These are phyloP conservation scores for Coelopa pilipes DNA, from an alignment of 2,888 invertebrate genomes.

Conservation along the genomic window DNA sequence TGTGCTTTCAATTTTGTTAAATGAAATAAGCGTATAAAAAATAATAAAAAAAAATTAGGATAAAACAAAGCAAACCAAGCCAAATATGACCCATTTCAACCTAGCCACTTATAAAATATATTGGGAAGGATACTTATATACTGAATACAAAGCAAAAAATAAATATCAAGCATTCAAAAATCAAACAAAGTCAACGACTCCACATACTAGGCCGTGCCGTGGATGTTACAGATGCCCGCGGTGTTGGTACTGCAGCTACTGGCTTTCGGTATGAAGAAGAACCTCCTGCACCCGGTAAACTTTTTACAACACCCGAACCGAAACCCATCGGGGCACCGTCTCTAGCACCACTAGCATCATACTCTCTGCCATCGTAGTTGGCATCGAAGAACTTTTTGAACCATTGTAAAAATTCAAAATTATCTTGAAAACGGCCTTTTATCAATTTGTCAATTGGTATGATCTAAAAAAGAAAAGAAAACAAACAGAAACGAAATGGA, in stretches of 20 bases:
- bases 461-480: constrained; percentile 60
- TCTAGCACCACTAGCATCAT: constrained; percentile 88
- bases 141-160: background rate
- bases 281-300: constrained; percentile 60
- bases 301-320: constrained; percentile 68
- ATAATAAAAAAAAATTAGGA: constrained; percentile 25
- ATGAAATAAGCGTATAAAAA: constrained; percentile 37
- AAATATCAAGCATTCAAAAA: constrained; percentile 11
- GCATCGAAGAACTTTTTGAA: constrained; percentile 99
- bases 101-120: background rate
- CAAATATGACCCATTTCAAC: background rate
- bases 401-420: constrained; percentile 99
- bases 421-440: constrained; percentile 99
- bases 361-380: constrained; percentile 95
- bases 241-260: constrained; percentile 46
- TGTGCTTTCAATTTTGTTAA: constrained; percentile 59
- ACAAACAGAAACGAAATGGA: constrained; percentile 42
- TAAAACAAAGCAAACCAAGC: constrained; percentile 13
- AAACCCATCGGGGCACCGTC: constrained; percentile 88
- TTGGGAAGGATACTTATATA: background rate
- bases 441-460: constrained; percentile 76
- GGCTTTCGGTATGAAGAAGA: constrained; percentile 57
- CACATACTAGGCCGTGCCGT: constrained; percentile 65
- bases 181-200: constrained; percentile 41
- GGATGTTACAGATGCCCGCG: constrained; percentile 50